phyloP scores from a whole-genome alignment of 1,140 invertebrate genomes.

The Hylyphantes graminicola region DNA sequence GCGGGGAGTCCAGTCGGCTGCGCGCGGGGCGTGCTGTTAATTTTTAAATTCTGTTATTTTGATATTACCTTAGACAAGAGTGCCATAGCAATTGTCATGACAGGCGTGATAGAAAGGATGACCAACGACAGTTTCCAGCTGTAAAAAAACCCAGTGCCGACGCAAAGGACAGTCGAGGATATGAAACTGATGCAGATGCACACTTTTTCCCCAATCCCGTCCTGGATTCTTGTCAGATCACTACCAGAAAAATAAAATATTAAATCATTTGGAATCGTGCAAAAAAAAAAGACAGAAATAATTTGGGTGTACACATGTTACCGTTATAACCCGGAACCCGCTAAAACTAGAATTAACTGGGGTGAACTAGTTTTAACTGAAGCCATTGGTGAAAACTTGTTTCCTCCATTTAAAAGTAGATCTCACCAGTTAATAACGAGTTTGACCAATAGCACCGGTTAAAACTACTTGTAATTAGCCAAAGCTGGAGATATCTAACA shows the following conservation, averaged over 20 bases:
- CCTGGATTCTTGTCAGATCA: constrained; percentile 71
- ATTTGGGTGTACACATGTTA: too few species aligned
- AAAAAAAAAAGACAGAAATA: neutral
- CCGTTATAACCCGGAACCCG: too few species aligned
- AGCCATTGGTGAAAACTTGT: too few species aligned
- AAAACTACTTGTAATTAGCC: too few species aligned
- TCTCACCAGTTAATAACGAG: too few species aligned
- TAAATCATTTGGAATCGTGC: neutral
- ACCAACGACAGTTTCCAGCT: constrained; percentile 71
- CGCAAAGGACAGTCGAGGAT: constrained; percentile 64
- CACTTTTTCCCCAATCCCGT: constrained; percentile 73
- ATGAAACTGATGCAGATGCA: constrained; percentile 67
- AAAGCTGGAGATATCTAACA: too few species aligned
- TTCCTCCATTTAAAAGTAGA: too few species aligned
- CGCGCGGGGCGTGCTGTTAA: too few species aligned
- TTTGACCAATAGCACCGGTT: too few species aligned
- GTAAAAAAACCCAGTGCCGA: constrained; percentile 68
- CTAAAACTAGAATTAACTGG: too few species aligned
- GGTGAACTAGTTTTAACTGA: too few species aligned
- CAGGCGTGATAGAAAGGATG: constrained; percentile 68
- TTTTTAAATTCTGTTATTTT: neutral
- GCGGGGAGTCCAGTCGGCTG: too few species aligned
- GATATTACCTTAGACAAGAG: constrained; percentile 62
- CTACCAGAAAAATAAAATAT: neutral
- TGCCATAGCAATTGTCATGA: constrained; percentile 48